Evolutionary conservation across 1,140 invertebrate genomes (phyloP), one percentile per base, ranked within the genome.

Genomic region (Calycopis cecrops): DNA sequence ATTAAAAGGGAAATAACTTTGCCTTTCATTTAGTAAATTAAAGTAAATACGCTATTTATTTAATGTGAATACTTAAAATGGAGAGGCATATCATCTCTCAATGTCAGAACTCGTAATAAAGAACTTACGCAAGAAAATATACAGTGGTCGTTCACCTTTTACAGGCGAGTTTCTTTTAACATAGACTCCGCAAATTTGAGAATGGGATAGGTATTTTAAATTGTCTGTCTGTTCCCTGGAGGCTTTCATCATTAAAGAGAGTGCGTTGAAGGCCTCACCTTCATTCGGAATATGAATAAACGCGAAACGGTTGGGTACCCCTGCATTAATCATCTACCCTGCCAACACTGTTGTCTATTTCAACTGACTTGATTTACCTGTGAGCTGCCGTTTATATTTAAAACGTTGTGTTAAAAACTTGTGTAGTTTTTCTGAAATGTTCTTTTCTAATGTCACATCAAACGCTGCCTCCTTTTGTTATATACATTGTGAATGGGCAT

Each of bases 281-380:
- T 60, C 44, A 50, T 48, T 60, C 53, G 56, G 65, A 73, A 75
- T 73, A 79, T 79, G 69, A 76, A 76, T 79, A 79, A 79, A 71
- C 65, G 64, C 57, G 63, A 28, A 48, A 62, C 55, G 65, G 67
- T 56, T 62, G 62, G 66, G 57, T 62, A 63, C 61, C 55, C 52
- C 50, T 60, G 68, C 62, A 72, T 72, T 72, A 69, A 72, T 72
- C 65, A 67, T 67, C 53, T 47, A 57, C 59, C 38, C 52, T 57
- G 55, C 49, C 56, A 52, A 40, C 17, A 35, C 50, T 34, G 48
- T 53, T 55, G 38, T 64, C 38, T 57, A 40, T 61, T 63, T 55
- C 10, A 35, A 51, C 44, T 34, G 42, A 48, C 40, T 44, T 44
- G 40, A 44, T 44, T 44, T 44, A 14, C 14, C 17, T 44, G 40